Percentiles rank a stretch among this genome's conserved stretches.
These are phyloP conservation scores for Leptobrachium leishanense DNA, from an alignment of 2,113 vertebrate species.

Conservation along the genomic window DNA sequence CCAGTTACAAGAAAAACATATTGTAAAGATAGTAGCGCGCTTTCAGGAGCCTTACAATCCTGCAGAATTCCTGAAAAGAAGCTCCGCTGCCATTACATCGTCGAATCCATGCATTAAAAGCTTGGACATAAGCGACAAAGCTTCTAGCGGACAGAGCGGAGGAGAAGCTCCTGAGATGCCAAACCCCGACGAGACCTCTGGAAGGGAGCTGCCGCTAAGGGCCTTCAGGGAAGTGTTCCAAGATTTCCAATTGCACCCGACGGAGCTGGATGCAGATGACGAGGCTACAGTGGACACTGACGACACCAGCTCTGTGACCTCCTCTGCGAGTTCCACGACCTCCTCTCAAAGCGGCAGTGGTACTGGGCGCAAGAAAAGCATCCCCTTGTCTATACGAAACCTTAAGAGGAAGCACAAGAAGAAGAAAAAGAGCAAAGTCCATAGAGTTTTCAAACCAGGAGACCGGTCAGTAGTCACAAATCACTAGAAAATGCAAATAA, in stretches of 20 bases:
- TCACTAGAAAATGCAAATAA: too few species aligned
- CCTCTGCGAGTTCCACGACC: slow-evolving; percentile 92
- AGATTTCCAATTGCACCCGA: slow-evolving; percentile 69
- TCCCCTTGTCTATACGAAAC: slow-evolving; percentile 94
- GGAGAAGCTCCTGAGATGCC: slow-evolving; percentile 63
- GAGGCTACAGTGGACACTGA: slow-evolving; percentile 92
- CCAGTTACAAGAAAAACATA: slow-evolving; percentile 87
- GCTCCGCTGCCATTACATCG: slow-evolving; percentile 50
- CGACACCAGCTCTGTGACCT: slow-evolving; percentile 93
- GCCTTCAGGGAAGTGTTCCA: slow-evolving; percentile 39
- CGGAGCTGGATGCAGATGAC: slow-evolving; percentile 88
- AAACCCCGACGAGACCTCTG: neutral
- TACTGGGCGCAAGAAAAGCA: slow-evolving; percentile 85
- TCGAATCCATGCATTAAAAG: slow-evolving; percentile 6
- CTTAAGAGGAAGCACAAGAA: slow-evolving; percentile 97
- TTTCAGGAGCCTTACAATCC: slow-evolving; percentile 62
- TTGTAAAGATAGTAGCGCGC: slow-evolving; percentile 81
- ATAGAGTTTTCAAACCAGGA: slow-evolving; percentile 90
- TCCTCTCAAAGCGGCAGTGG: slow-evolving; percentile 90
- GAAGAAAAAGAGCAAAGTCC: slow-evolving; percentile 90
- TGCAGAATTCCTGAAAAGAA: slow-evolving; percentile 43
- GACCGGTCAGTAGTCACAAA: slow-evolving; percentile 75
- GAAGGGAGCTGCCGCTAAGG: neutral
- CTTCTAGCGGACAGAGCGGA: slow-evolving; percentile 1
- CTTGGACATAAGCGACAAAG: too few species aligned